Percentiles rank a stretch among this genome's conserved stretches.
phyloP scores from a whole-genome alignment of 2,888 invertebrate species.

The Acleris holmiana region DNA sequence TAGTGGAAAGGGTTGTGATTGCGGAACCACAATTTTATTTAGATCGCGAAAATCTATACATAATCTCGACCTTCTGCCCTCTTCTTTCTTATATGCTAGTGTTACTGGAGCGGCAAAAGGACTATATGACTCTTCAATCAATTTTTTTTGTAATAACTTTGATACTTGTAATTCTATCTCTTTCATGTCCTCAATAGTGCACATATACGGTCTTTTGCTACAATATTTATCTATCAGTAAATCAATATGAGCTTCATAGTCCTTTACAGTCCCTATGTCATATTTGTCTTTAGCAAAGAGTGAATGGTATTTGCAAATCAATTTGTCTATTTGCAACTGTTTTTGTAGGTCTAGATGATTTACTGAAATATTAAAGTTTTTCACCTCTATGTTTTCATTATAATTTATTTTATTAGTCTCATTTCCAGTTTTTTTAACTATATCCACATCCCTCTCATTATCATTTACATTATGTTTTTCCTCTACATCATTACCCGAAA shows the following conservation, averaged over 20 bases:
- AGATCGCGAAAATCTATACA: slow-evolving; percentile 50
- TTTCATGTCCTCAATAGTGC: slow-evolving; percentile 40
- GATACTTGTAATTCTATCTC: slow-evolving; percentile 41
- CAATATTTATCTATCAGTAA: slow-evolving; percentile 34
- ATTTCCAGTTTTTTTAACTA: not conserved
- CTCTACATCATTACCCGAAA: slow-evolving; percentile 6
- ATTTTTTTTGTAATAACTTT: slow-evolving; percentile 38
- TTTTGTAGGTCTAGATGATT: slow-evolving; percentile 23
- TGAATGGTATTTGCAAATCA: slow-evolving; percentile 12
- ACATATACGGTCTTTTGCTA: slow-evolving; percentile 41
- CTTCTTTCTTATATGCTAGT: slow-evolving; percentile 43
- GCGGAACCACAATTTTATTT: slow-evolving; percentile 47
- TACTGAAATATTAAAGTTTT: slow-evolving; percentile 16
- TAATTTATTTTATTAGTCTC: slow-evolving; percentile 14
- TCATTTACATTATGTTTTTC: not conserved
- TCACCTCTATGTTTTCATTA: slow-evolving; percentile 16
- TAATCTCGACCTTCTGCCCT: slow-evolving; percentile 46
- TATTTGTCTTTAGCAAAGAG: slow-evolving; percentile 43
- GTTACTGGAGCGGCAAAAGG: slow-evolving; percentile 45
- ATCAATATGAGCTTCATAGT: slow-evolving; percentile 36
- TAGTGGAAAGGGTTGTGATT: slow-evolving; percentile 47
- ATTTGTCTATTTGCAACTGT: slow-evolving; percentile 23
- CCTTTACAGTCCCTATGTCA: slow-evolving; percentile 35
- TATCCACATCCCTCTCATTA: slow-evolving; percentile 3
- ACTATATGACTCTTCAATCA: slow-evolving; percentile 44